Conservation (phyloP, 2,888 invertebrate species). For the Pristionchus japonicus region DNA sequence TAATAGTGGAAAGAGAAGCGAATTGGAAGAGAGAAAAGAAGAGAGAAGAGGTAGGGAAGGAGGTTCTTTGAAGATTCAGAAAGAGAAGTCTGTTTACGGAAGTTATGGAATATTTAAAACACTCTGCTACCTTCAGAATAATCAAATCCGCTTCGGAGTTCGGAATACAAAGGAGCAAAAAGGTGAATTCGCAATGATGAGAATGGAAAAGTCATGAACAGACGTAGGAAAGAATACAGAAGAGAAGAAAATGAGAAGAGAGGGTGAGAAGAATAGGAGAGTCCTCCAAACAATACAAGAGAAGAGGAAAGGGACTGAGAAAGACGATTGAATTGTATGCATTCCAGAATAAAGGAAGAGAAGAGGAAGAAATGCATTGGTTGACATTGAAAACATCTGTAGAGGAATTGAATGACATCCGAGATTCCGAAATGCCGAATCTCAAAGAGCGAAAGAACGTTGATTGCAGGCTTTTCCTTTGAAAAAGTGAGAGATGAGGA, state of each 20-base stretch:
- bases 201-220: constrained; percentile 12
- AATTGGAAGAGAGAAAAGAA: not conserved
- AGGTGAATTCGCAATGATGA: not conserved
- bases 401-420: not conserved
- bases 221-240: not conserved
- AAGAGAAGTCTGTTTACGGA: not conserved
- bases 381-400: not conserved
- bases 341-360: not conserved
- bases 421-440: not conserved
- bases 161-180: not conserved
- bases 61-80: not conserved
- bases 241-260: not conserved
- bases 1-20: not conserved
- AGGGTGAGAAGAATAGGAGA: not conserved
- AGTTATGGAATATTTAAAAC: not conserved
- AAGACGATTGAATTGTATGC: constrained; percentile 4
- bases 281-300: constrained; percentile 27
- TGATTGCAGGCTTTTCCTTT: not conserved
- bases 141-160: not conserved
- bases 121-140: not conserved
- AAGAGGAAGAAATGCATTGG: not conserved
- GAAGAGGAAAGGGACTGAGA: not conserved
- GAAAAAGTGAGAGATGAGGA: not conserved
- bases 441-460: not conserved
- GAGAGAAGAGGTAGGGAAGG: not conserved